A percentile compares a stretch with the other conserved stretches of the same genome.
These are phyloP conservation scores for Habropoda laboriosa DNA, from an alignment of 1,140 invertebrate genomes.

Conservation along the genomic window DNA sequence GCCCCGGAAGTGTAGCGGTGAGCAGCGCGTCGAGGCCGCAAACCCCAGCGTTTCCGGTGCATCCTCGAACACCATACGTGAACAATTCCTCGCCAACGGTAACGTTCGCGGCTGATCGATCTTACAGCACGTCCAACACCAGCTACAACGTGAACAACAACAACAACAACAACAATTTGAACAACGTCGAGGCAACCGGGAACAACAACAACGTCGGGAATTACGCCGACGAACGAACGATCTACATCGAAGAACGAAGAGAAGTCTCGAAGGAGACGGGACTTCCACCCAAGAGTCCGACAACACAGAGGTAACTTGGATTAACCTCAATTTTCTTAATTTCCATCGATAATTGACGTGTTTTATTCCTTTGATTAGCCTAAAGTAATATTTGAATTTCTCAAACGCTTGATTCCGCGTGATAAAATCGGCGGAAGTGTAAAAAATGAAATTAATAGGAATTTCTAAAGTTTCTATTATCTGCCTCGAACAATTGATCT, in stretches of 20 bases:
- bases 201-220: constrained; percentile 72
- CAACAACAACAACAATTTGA: constrained; percentile 71
- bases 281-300: constrained; percentile 88
- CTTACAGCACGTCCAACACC: constrained; percentile 71
- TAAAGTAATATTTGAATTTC: not conserved
- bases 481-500: not conserved
- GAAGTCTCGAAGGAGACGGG: constrained; percentile 83
- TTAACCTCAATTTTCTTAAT: constrained; percentile 27
- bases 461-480: not conserved
- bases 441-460: not conserved
- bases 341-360: not conserved
- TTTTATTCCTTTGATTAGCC: not conserved
- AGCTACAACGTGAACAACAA: constrained; percentile 71
- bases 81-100: constrained; percentile 85
- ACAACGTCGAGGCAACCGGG: constrained; percentile 61
- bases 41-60: constrained; percentile 94
- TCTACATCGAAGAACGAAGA: constrained; percentile 79
- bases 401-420: not conserved
- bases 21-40: constrained; percentile 86
- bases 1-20: constrained; percentile 81
- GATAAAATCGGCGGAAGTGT: too few species aligned
- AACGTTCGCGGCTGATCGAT: constrained; percentile 79
- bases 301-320: constrained; percentile 87
- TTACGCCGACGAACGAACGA: constrained; percentile 72
- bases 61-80: constrained; percentile 92